Evolutionary conservation across 1,140 invertebrate species (phyloP), one percentile per base, ranked within the genome.

Genomic region (Wasmannia auropunctata): DNA sequence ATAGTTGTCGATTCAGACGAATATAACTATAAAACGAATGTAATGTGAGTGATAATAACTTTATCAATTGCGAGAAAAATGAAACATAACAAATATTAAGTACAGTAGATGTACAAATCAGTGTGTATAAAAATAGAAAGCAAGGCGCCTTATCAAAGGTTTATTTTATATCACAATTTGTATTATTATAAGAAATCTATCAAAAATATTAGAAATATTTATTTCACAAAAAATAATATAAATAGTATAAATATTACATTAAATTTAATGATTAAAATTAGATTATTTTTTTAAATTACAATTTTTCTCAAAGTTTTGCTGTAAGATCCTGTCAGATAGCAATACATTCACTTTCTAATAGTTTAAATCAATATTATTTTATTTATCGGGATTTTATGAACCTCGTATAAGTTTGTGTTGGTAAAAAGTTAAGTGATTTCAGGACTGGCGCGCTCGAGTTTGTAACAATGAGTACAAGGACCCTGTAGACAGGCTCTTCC

Each of bases 401-500:
- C 6, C 28, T 75, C 5, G 5, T 14, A 14, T 6, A 4, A 67
- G n/a, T 67, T 49, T 25, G 5, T n/a, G 16, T 51, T 31, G 49
- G 49, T 49, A n/a, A 16, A 14, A 25, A 80, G 46, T 25, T 67
- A 51, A 80, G 31, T 67, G n/a, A 43, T 43, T 43, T n/a, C 25
- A 56, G n/a, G 31, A 31, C 3, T n/a, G 63, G 6, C 14, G 37
- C 51, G 56, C 37, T 58, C 51, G 65, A 81, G 65, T 40, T 40
- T 11, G 72, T 58, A 40, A 72, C 65, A 72, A 70, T 56, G 49
- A 56, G 31, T 40, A 19, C 51, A 72, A 22, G 16, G 34, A 72
- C 28, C 37, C 51, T 43, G 79, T 51, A 60, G 67, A 83, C 67
- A 69, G 67, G 51, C n/a, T 83, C 79, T 22, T 83, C 37, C 51